phyloP scores from a whole-genome alignment of 2,888 invertebrate species.

The Melinopterus prodromus region DNA sequence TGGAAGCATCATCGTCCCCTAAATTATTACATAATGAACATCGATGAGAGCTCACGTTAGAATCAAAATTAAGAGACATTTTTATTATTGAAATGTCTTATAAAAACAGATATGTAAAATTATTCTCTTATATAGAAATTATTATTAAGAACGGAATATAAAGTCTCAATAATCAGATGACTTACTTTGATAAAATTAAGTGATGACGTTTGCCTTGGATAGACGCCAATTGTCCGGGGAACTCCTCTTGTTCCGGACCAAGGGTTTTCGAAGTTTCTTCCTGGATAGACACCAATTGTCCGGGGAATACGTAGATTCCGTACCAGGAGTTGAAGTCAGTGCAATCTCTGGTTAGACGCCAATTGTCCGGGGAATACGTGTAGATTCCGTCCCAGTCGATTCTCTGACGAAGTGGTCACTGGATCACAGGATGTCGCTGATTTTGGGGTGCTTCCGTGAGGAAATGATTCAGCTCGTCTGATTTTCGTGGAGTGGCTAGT shows the following conservation, averaged over 20 bases:
- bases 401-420: background rate
- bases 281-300: background rate
- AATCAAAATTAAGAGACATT: background rate
- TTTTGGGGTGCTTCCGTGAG: background rate
- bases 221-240: slow-evolving; percentile 4
- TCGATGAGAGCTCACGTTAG: slow-evolving; percentile 5
- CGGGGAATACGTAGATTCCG: background rate
- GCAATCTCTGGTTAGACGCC: background rate
- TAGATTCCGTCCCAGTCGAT: background rate
- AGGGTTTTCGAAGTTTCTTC: background rate
- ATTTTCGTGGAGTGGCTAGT: background rate
- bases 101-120: background rate
- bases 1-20: background rate
- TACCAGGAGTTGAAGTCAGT: background rate
- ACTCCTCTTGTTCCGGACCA: background rate
- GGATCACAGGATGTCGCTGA: background rate
- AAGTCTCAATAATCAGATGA: background rate
- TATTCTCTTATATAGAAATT: background rate
- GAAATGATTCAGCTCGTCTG: background rate
- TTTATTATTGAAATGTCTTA: background rate
- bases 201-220: background rate
- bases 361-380: background rate
- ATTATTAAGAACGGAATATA: background rate
- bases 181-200: background rate
- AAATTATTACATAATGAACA: background rate